Base-by-base conservation (phyloP, 2,797 vertebrate genomes). In the Fistularia commersonii region DNA sequence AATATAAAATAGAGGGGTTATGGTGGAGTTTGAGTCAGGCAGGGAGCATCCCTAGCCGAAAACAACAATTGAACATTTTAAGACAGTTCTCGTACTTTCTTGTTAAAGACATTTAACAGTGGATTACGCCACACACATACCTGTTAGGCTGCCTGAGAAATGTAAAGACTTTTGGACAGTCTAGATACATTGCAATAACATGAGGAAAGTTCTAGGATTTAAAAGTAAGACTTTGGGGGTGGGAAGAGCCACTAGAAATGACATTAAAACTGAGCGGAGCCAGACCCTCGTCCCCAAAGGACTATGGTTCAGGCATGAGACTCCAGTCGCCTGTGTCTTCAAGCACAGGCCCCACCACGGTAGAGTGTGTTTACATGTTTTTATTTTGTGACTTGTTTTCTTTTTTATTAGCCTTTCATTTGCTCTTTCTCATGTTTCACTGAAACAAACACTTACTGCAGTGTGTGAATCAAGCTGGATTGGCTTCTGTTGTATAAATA, bases 51-150 rank as follows among this genome's bases (percentile, higher is more conserved):
- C 84, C 88, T 91, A 95, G 94, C 84, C 90, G 89, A 92, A 94
- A 91, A 88, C 88, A 88, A 80, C 92, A 93, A 91, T 95, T 94
- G 93, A 98, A 95, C 92, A 92, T 92, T 91, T 44, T 80, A 95
- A 95, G 94, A 87, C 75, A 32, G 72, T 93, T 88, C 87, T 84
- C 81, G 48, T 47, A 76, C 72, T 67, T 54, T 46, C 46, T 60
- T 76, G 59, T 88, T 91, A 94, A 92, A 93, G 85, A 87, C 87
- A 80, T 84, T 90, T 93, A 93, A 92, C 92, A 91, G 94, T 91
- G 94, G 94, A 97, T 90, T 85, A 91, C 89, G 51, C 76, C 82
- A 82, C 81, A 82, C 74, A 80, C 85, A 91, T 86, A 91, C 88
- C 83, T 86, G 89, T 87, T 92, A 96, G 93, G 89, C 88, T 90